Percentiles rank a stretch among this genome's conserved stretches.
Conservation (phyloP, 2,888 invertebrate species). For the Formica aserva region DNA sequence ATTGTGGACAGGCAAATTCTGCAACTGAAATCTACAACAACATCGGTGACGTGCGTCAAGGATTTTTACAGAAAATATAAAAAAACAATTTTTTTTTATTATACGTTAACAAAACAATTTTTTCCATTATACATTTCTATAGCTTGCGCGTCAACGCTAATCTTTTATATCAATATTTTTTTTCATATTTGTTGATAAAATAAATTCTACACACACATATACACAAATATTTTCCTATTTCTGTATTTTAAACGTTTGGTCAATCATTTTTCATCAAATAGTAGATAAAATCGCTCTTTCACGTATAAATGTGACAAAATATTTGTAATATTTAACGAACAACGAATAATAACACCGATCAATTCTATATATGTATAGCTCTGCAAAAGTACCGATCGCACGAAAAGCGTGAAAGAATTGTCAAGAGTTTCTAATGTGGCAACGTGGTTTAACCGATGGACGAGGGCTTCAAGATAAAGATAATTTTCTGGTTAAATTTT, state of each 20-base stretch:
- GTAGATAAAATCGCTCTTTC: background rate
- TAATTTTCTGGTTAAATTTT: slow-evolving; percentile 53
- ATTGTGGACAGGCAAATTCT: background rate
- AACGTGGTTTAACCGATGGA: background rate
- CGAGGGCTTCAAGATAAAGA: background rate
- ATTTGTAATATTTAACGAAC: background rate
- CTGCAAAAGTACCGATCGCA: background rate
- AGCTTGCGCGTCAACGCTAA: background rate
- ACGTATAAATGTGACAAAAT: background rate
- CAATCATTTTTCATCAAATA: background rate
- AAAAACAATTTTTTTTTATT: background rate
- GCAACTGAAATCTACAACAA: slow-evolving; percentile 23
- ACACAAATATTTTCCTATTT: background rate
- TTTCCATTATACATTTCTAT: background rate
- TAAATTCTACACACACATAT: background rate
- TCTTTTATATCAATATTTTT: background rate
- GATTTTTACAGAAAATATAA: background rate
- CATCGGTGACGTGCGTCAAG: background rate
- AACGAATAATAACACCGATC: background rate
- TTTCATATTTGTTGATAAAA: background rate
- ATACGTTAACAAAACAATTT: background rate
- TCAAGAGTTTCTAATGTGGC: background rate
- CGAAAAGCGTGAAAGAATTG: background rate
- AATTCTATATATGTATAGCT: background rate
- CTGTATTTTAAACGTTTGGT: background rate